Evolutionary conservation across 2,797 vertebrate species (phyloP), one percentile per base, ranked within the genome.

Genomic region (Chelon labrosus): DNA sequence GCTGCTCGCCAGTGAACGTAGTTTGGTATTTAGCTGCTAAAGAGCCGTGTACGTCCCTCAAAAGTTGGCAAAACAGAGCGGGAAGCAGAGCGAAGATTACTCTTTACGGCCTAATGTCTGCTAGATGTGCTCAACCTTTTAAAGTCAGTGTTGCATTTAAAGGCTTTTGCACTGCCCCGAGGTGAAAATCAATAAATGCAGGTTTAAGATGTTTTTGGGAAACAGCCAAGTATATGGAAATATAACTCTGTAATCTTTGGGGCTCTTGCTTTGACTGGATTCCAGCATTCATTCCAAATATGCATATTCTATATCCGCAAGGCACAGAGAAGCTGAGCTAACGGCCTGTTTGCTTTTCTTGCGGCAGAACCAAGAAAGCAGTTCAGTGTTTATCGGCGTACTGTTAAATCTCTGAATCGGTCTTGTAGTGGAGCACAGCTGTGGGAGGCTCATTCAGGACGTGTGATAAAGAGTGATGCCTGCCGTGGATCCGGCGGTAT

Each of bases 401-500:
- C 2, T 47, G 46, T 47, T 47, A 47, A 47, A 47, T 47, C 46
- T 47, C n/a, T 19, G 46, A n/a, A 7, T 47, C 8, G 16, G 44
- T 10, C 44, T 44, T 44, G 42, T 44, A 7, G 14, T 47, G 46
- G 8, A 46, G 16, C 44, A 46, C 44, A 46, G 44, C 44, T 39
- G 14, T n/a, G 20, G 22, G 27, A 58, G 20, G 10, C 16, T 38
- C 41, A 13, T 4, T 35, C n/a, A 44, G 42, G 27, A 42, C 42
- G 46, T 66, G 46, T 5, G 64, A 73, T 59, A 46, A 38, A 12
- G 19, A 37, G 60, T n/a, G 16, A 22, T n/a, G 54, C n/a, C 14
- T 42, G 55, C 41, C 12, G 5, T 70, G 10, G 52, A 31, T 51
- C 35, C 44, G 54, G 44, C 41, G 4, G 10, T n/a, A 10, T 12